phyloP scores from a whole-genome alignment of 2,797 vertebrate species.

The Mycteria americana region DNA sequence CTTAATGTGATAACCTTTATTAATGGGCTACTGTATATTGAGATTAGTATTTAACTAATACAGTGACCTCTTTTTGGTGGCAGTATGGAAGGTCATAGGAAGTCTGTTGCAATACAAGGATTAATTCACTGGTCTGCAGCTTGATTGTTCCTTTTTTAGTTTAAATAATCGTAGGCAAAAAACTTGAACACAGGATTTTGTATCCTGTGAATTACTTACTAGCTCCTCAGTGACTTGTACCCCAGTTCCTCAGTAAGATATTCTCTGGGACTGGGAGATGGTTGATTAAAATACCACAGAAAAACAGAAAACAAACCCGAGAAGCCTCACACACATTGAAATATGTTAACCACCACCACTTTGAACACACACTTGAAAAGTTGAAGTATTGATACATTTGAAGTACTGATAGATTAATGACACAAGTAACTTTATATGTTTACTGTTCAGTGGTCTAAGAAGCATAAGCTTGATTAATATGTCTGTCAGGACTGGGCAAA shows the following conservation, averaged over 20 bases:
- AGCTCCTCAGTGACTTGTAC: neutral
- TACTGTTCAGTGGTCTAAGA: neutral
- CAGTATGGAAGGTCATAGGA: neutral
- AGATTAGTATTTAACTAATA: slow-evolving; percentile 24
- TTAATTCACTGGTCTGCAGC: slow-evolving; percentile 16
- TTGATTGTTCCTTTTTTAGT: slow-evolving; percentile 4
- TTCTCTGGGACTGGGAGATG: neutral
- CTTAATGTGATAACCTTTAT: slow-evolving; percentile 15
- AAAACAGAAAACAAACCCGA: neutral
- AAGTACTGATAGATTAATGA: neutral
- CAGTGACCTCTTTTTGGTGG: slow-evolving; percentile 28
- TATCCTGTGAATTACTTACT: neutral
- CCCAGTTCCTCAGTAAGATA: neutral
- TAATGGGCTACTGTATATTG: neutral
- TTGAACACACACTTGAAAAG: neutral
- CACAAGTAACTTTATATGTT: neutral
- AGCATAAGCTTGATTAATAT: neutral
- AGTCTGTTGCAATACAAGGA: slow-evolving; percentile 8
- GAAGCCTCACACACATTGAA: neutral
- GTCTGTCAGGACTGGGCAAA: neutral
- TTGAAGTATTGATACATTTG: neutral
- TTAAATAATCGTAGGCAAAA: neutral
- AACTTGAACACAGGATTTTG: neutral
- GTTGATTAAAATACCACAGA: neutral
- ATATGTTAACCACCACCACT: neutral